A percentile compares a stretch with the other conserved stretches of the same genome.
Evolutionary conservation across 2,113 vertebrate genomes (phyloP).

Genomic region (Dromas ardeola): DNA sequence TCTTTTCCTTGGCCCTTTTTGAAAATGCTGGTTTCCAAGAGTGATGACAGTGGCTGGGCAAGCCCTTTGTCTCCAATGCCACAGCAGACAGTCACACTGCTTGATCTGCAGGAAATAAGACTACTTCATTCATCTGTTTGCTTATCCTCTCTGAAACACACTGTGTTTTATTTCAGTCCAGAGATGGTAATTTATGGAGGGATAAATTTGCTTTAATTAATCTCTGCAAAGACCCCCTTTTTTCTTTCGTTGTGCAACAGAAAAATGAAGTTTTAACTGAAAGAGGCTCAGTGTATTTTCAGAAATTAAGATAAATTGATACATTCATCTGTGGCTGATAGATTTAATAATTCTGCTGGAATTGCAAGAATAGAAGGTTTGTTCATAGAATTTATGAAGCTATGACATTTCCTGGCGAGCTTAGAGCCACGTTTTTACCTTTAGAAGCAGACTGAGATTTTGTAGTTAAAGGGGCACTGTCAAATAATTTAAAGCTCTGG

Average conservation of each 20-base stretch:
- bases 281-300: constrained; percentile 64
- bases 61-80: background rate
- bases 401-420: constrained; percentile 35
- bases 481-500: constrained; percentile 23
- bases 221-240: constrained; percentile 44
- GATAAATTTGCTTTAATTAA: constrained; percentile 65
- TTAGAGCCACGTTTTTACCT: background rate
- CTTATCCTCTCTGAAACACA: background rate
- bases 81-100: background rate
- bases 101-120: constrained; percentile 24
- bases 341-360: constrained; percentile 68
- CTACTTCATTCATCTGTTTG: constrained; percentile 40
- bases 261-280: constrained; percentile 59
- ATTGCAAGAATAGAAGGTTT: constrained; percentile 62
- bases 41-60: constrained; percentile 25
- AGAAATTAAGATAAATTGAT: constrained; percentile 77
- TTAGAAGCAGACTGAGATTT: constrained; percentile 27
- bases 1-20: constrained; percentile 2
- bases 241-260: constrained; percentile 43
- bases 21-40: constrained; percentile 14
- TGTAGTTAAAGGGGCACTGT: background rate
- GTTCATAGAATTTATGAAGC: constrained; percentile 50
- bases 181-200: constrained; percentile 35
- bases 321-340: constrained; percentile 59
- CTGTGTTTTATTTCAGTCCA: constrained; percentile 46